Base-by-base conservation (phyloP, 2,113 vertebrate species). In the Scolopax mira region DNA sequence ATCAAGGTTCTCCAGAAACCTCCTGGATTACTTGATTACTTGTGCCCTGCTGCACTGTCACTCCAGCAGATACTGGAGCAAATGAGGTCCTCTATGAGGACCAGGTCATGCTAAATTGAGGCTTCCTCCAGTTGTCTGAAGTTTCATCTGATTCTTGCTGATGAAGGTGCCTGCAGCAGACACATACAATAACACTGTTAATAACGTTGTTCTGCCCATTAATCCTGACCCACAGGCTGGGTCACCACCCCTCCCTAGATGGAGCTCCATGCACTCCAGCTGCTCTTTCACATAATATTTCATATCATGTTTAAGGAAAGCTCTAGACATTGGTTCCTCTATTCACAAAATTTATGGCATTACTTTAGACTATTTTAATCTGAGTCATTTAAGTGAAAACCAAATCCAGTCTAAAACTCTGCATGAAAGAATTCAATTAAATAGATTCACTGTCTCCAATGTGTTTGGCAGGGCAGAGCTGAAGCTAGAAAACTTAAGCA, bases 371-470 rank as follows among this genome's bases (percentile, higher is more conserved):
- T 93, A 70, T 66, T 90, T 92, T 71, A 86, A 67, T 42, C 58
- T 24, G 13, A 88, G 51, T 33, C 64, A 80, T 71, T 90, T 90
- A 84, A 88, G 51, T 30, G 55, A 71, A 88, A 92, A 96, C 92
- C 69, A 96, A 77, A 92, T 57, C 46, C 79, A 78, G 81, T 75
- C 84, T 46, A 48, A 48, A 89, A 85, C 61, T 46, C 91, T 60
- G 78, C 81, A 67, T 79, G 81, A 89, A 89, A 91, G 42, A 87
- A 84, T 81, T 87, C 87, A 89, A 87, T 96, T 91, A 93, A 93
- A 93, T 37, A 85, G 65, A 75, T 55, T 91, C 84, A 41, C 64
- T 52, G 15, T 87, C 65, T 84, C 69, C 60, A 78, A 25, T 41
- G 65, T 49, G 46, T 86, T 86, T 71, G 55, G 77, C 66, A 31